phyloP scores from a whole-genome alignment of 2,797 vertebrate genomes.

The Coracias cyanogaster region DNA sequence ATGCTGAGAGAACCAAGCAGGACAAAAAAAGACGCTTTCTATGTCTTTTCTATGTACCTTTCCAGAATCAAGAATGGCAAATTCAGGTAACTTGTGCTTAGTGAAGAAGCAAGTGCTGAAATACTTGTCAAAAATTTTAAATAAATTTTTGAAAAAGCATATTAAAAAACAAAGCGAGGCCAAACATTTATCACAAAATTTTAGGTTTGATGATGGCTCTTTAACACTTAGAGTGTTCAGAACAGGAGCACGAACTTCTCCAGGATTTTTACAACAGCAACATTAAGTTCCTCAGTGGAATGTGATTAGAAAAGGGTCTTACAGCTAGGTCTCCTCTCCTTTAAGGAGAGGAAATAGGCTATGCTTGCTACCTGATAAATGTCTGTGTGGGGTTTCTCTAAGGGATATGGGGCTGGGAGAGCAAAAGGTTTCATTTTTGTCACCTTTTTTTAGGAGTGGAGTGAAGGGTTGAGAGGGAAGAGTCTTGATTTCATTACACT shows the following conservation, averaged over 20 bases:
- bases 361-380: not conserved
- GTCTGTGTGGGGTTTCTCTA: not conserved
- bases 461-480: not conserved
- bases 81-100: not conserved
- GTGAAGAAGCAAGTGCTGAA: not conserved
- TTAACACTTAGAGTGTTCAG: not conserved
- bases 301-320: not conserved
- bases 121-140: not conserved
- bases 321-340: not conserved
- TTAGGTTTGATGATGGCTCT: not conserved
- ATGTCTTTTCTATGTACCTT: not conserved
- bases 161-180: not conserved
- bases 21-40: not conserved
- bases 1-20: not conserved
- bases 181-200: not conserved
- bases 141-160: not conserved
- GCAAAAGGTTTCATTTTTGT: not conserved
- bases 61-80: not conserved
- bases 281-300: not conserved
- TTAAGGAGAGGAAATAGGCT: not conserved
- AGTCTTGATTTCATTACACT: not conserved
- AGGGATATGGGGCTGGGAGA: accelerated
- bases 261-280: not conserved
- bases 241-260: not conserved
- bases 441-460: not conserved